phyloP scores from a whole-genome alignment of 2,797 vertebrate genomes.

The Epinephelus malabaricus region DNA sequence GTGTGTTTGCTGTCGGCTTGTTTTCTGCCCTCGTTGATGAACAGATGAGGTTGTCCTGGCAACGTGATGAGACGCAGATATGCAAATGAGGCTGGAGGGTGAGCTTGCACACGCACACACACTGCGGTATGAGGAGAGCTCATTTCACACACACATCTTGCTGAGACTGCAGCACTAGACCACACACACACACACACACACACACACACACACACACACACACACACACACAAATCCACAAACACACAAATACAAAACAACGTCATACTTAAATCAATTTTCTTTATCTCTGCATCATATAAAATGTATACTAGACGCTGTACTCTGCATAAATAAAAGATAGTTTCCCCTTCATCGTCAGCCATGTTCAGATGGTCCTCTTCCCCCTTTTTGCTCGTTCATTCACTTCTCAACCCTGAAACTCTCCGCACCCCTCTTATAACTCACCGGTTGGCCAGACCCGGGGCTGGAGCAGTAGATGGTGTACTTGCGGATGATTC shows the following conservation, averaged over 20 bases:
- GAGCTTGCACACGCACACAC: conserved; percentile 82
- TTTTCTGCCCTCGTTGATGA: conserved; percentile 92
- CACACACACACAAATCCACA: conserved; percentile 43
- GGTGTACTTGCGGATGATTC: conserved; percentile 98
- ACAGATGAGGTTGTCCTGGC: conserved; percentile 98
- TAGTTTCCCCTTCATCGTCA: conserved; percentile 14
- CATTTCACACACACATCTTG: conserved; percentile 79
- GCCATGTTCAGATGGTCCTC: conserved; percentile 33
- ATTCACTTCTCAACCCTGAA: conserved; percentile 30
- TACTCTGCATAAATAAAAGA: conserved; percentile 27
- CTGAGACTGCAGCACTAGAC: conserved; percentile 84
- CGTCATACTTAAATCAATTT: conserved; percentile 39
- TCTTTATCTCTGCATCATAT: conserved; percentile 36
- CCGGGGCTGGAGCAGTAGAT: conserved; percentile 99
- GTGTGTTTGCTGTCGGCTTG: conserved; percentile 78
- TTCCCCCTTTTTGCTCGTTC: conserved; percentile 20
- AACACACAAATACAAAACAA: conserved; percentile 47
- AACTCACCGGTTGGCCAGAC: conserved; percentile 95
- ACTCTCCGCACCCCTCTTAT: conserved; percentile 55
- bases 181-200: conserved; percentile 60
- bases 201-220: conserved; percentile 44
- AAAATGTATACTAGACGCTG: conserved; percentile 37
- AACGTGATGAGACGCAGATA: conserved; percentile 95
- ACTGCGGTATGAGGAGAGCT: conserved; percentile 87
- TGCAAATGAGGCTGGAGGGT: conserved; percentile 92